Percentiles rank a stretch among this genome's conserved stretches.
Evolutionary conservation across 2,113 vertebrate species (phyloP).

Genomic region (Cacatua alba): DNA sequence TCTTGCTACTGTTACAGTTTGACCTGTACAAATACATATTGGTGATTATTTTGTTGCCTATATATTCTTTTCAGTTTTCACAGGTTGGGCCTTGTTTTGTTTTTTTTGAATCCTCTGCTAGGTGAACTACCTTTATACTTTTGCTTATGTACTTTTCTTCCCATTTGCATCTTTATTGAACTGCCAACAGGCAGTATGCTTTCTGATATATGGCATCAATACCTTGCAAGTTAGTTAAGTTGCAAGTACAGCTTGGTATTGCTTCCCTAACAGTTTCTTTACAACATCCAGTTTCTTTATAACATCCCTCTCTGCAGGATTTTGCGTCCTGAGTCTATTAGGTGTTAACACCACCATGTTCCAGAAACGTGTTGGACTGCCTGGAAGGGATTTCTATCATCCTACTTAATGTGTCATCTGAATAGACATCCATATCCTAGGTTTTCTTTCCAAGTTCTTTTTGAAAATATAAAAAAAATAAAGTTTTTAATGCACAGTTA

Average conservation of each 20-base stretch:
- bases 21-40: background rate
- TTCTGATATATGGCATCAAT: background rate
- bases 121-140: background rate
- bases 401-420: background rate
- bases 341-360: background rate
- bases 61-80: background rate
- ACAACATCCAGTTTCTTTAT: background rate
- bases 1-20: background rate
- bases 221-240: background rate
- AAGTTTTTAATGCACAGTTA: background rate
- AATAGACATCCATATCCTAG: background rate
- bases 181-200: background rate
- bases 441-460: background rate
- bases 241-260: background rate
- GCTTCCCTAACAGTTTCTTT: background rate
- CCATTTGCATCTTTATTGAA: background rate
- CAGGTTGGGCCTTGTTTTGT: background rate
- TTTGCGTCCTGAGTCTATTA: background rate
- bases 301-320: background rate
- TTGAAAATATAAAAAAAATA: background rate
- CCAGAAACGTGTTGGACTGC: background rate
- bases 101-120: background rate
- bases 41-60: background rate
- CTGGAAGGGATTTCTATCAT: background rate
- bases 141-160: background rate